Conservation (phyloP, 2,113 vertebrate species). For the Sclerurus mexicanus region DNA sequence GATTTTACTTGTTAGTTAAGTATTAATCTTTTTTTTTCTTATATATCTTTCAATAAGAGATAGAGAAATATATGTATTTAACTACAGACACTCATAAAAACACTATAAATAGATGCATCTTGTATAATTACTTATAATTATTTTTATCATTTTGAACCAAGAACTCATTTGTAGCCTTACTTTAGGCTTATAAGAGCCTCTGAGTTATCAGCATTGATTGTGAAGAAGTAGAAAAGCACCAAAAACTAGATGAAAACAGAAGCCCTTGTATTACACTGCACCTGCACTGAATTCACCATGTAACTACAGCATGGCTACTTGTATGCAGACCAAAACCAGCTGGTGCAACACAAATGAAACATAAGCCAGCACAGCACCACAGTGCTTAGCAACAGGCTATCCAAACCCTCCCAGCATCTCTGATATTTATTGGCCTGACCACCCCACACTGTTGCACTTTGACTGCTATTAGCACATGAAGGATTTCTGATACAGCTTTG, state of each 20-base stretch:
- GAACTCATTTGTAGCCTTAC: not conserved
- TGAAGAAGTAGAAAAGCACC: not conserved
- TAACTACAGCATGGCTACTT: not conserved
- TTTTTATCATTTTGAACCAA: not conserved
- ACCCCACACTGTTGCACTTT: not conserved
- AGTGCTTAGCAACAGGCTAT: not conserved
- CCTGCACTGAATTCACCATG: not conserved
- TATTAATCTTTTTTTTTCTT: not conserved
- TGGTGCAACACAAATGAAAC: not conserved
- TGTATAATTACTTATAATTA: not conserved
- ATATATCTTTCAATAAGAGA: not conserved
- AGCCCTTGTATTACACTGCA: not conserved
- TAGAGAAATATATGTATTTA: not conserved
- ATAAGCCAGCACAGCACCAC: not conserved
- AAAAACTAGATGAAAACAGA: not conserved
- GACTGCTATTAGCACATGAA: not conserved
- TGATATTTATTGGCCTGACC: not conserved
- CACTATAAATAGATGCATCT: not conserved
- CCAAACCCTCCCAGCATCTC: not conserved
- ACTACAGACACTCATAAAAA: not conserved
- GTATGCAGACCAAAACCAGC: not conserved
- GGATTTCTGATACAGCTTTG: not conserved
- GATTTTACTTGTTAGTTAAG: not conserved
- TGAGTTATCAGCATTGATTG: not conserved
- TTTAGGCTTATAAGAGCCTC: not conserved